Conservation (phyloP, 1,140 invertebrate genomes). For the Vanessa tameamea region DNA sequence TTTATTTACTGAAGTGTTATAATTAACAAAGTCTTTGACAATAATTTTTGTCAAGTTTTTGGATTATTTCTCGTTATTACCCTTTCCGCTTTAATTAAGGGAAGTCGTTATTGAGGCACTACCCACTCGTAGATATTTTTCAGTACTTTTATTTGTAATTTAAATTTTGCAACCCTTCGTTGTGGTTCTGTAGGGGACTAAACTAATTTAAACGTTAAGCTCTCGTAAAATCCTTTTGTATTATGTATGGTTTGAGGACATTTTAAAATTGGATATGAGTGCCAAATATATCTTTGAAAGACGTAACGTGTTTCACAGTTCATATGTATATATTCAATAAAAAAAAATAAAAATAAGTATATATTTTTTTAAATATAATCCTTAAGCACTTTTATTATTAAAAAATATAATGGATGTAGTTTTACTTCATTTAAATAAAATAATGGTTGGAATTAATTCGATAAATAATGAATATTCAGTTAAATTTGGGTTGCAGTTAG, state of each 20-base stretch:
- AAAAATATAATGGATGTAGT: too few species aligned
- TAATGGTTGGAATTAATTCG: background rate
- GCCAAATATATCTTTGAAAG: slow-evolving; percentile 15
- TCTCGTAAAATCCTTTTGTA: slow-evolving; percentile 72
- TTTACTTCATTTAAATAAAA: background rate
- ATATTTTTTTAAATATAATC: too few species aligned
- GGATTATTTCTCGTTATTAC: slow-evolving; percentile 79
- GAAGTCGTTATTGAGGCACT: slow-evolving; percentile 77
- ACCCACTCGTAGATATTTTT: slow-evolving; percentile 79
- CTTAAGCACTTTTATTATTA: too few species aligned
- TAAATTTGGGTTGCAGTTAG: slow-evolving; percentile 49
- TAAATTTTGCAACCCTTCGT: slow-evolving; percentile 79
- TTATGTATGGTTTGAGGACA: slow-evolving; percentile 68
- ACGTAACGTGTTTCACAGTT: background rate
- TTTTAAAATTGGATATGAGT: slow-evolving; percentile 56
- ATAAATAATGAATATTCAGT: slow-evolving; percentile 24
- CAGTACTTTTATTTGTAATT: slow-evolving; percentile 81
- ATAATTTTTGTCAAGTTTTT: slow-evolving; percentile 70
- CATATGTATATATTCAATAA: background rate
- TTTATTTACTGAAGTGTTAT: slow-evolving; percentile 35
- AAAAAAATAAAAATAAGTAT: background rate
- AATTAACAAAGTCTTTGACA: slow-evolving; percentile 52
- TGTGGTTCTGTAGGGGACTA: slow-evolving; percentile 72
- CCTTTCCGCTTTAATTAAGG: slow-evolving; percentile 80
- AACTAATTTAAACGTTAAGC: slow-evolving; percentile 80